Percentiles rank a stretch among this genome's conserved stretches.
Conservation (phyloP, 2,888 invertebrate genomes). For the Exocentrus adspersus region DNA sequence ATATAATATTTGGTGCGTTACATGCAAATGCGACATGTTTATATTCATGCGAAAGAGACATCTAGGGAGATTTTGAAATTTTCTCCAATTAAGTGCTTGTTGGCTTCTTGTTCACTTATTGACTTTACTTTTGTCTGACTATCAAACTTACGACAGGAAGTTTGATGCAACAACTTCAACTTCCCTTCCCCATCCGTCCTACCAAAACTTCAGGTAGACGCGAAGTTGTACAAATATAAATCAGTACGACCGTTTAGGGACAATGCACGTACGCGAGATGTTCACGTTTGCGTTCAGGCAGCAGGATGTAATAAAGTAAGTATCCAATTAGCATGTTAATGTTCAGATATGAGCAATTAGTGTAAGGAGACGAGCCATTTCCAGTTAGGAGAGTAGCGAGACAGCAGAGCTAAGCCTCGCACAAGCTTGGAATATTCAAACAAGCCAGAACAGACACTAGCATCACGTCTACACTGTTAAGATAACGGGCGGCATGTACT, state of each 20-base stretch:
- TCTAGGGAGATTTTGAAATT: background rate
- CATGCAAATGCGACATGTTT: conserved; percentile 11
- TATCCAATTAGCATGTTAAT: conserved; percentile 63
- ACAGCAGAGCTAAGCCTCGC: conserved; percentile 54
- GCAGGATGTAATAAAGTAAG: conserved; percentile 57
- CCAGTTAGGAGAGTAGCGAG: conserved; percentile 52
- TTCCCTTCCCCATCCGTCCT: background rate
- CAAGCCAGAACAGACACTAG: conserved; percentile 61
- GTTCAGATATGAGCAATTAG: conserved; percentile 63
- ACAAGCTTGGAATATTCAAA: conserved; percentile 66
- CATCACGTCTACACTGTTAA: conserved; percentile 63
- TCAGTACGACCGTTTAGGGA: conserved; percentile 24
- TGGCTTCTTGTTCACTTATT: background rate
- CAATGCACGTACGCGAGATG: conserved; percentile 47
- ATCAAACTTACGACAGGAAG: too few species aligned
- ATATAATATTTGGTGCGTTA: conserved; percentile 30
- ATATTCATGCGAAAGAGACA: conserved; percentile 3
- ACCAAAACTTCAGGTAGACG: conserved; percentile 1
- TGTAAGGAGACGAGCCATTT: conserved; percentile 58
- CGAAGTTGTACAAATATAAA: conserved; percentile 26
- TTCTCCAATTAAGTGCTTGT: background rate
- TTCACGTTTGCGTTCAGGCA: conserved; percentile 53
- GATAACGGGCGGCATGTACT: conserved; percentile 56
- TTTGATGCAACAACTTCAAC: too few species aligned
- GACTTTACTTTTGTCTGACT: background rate